A percentile compares a stretch with the other conserved stretches of the same genome.
Conservation (phyloP, 2,797 vertebrate genomes). For the Poeciliopsis paucimaculata region DNA sequence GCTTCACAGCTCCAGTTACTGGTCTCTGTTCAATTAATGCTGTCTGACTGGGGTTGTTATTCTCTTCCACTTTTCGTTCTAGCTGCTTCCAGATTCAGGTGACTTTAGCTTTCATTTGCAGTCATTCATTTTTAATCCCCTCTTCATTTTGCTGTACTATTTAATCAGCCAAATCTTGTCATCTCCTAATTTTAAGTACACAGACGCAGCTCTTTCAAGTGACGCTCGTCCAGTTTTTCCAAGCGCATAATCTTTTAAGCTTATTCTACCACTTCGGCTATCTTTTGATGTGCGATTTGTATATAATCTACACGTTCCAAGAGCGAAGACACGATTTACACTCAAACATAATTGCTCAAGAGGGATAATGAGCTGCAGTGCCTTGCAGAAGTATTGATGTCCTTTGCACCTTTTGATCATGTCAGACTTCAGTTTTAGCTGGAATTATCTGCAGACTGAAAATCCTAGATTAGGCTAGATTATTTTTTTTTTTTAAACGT, state of each 20-base stretch:
- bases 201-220: not conserved
- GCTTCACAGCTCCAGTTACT: not conserved
- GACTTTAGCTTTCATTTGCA: not conserved
- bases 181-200: not conserved
- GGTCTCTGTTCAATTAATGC: constrained; percentile 20
- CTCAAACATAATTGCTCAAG: not conserved
- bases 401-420: not conserved
- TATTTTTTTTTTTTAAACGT: not conserved
- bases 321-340: not conserved
- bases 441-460: not conserved
- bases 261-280: not conserved
- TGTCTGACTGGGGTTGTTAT: constrained; percentile 55
- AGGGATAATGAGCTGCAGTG: not conserved
- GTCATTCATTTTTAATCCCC: not conserved
- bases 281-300: not conserved
- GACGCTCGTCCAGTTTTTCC: no score
- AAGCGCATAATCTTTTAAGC: not conserved
- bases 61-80: not conserved
- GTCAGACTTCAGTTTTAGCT: not conserved
- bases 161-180: not conserved
- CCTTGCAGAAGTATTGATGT: not conserved
- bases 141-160: not conserved
- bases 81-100: not conserved
- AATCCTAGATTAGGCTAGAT: not conserved
- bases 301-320: not conserved